Evolutionary conservation across 2,888 invertebrate species (phyloP), one percentile per base, ranked within the genome.

Genomic region (Tenthredo distinguenda): DNA sequence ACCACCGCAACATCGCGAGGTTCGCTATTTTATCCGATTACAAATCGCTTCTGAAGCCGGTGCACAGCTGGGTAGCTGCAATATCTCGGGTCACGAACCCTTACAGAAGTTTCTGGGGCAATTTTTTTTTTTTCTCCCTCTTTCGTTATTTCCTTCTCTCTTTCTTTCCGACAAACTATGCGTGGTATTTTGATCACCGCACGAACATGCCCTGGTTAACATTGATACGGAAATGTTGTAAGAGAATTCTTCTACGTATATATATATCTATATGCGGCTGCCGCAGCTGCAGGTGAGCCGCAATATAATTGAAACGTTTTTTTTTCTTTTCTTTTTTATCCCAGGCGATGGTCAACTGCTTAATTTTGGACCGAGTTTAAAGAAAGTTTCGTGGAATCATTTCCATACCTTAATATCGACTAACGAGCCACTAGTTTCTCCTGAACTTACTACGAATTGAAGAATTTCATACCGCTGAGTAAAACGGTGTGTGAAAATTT

Each of bases 91-190:
- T 74, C 72, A 74, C 72, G 72, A 43, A 74, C 72, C 43, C 72
- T 43, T 1, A 9, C 40, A 40, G 9, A 74, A n/a, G 21, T 74
- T 74, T 74, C 72, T 74, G 72, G 72, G 72, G 37, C 74, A 81
- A 68, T 84, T 68, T 85, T 85, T 71, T 43, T 62, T 55, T 15
- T 85, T 58, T 71, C 76, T 71, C n/a, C n/a, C 47, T 84, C 68
- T 58, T 55, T 40, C 55, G n/a, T 50, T 65, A 72, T 62, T 12
- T 26, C 62, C 71, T 71, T 77, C 72, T 50, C 6, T n/a, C 1
- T n/a, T 55, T 55, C 26, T n/a, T 55, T n/a, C 31, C 76, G 43
- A 83, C 6, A 68, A 74, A 43, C 72, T 74, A 74, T 74, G 72
- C 26, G n/a, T 18, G 72, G 72, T 43, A 74, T 74, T 74, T 74